A percentile compares a stretch with the other conserved stretches of the same genome.
These are phyloP conservation scores for Plodia interpunctella DNA, from an alignment of 1,140 invertebrate genomes.

Conservation along the genomic window DNA sequence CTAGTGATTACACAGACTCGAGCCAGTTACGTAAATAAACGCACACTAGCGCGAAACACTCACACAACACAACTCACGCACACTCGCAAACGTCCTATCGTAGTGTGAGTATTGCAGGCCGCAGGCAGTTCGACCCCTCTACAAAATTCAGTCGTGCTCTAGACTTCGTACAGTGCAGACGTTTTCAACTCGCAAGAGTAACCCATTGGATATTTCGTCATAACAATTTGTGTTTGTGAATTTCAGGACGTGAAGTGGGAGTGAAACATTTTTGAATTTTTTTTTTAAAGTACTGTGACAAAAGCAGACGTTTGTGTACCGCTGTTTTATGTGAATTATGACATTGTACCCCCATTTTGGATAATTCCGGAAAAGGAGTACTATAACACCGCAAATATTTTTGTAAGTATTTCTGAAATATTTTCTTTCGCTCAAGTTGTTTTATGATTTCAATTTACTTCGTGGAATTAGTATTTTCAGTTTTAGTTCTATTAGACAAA, in stretches of 20 bases:
- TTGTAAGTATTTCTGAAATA: slow-evolving; percentile 56
- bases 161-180: slow-evolving; percentile 52
- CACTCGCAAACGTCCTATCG: slow-evolving; percentile 24
- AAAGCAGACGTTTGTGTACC: slow-evolving; percentile 50
- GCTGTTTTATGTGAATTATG: slow-evolving; percentile 65
- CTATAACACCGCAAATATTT: slow-evolving; percentile 73
- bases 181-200: slow-evolving; percentile 50
- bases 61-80: slow-evolving; percentile 39
- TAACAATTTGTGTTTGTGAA: slow-evolving; percentile 73
- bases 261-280: slow-evolving; percentile 45
- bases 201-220: slow-evolving; percentile 70
- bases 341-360: slow-evolving; percentile 68
- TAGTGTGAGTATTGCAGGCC: slow-evolving; percentile 58
- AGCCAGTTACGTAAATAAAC: slow-evolving; percentile 69
- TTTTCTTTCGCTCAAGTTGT: slow-evolving; percentile 10
- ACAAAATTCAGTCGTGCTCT: slow-evolving; percentile 70
- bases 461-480: no score
- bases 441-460: background rate
- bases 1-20: slow-evolving; percentile 63
- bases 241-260: slow-evolving; percentile 69
- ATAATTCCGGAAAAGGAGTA: slow-evolving; percentile 71
- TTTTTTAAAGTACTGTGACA: slow-evolving; percentile 56
- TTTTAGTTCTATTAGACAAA: background rate
- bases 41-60: slow-evolving; percentile 32
- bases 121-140: slow-evolving; percentile 67